These are phyloP conservation scores for Pocota personata DNA, from an alignment of 2,888 invertebrate species.

Conservation along the genomic window DNA sequence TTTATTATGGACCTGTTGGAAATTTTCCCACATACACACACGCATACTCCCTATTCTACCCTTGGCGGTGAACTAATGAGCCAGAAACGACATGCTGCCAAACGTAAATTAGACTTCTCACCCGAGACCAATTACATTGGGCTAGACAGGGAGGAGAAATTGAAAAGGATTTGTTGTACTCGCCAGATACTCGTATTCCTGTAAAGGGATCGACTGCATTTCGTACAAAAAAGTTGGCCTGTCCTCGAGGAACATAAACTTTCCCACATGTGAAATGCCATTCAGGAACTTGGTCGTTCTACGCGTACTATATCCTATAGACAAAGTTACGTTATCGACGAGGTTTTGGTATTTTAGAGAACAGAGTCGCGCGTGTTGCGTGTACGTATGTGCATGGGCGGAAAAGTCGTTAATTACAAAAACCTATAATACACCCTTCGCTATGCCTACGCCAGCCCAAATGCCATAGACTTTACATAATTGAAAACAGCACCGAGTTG, in stretches of 20 bases:
- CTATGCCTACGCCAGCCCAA: neutral
- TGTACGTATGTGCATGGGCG: neutral
- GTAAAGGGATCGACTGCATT: constrained; percentile 13
- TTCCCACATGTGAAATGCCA: constrained; percentile 11
- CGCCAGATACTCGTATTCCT: constrained; percentile 9
- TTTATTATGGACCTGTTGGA: constrained; percentile 44
- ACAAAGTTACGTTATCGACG: constrained; percentile 10
- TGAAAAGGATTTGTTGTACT: constrained; percentile 18
- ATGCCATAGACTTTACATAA: constrained; percentile 41
- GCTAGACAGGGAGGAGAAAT: constrained; percentile 28
- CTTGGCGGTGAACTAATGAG: constrained; percentile 32
- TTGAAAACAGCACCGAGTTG: constrained; percentile 46
- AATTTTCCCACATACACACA: neutral
- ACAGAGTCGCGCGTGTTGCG: neutral
- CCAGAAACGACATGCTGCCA: constrained; percentile 29
- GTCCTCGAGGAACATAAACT: constrained; percentile 21
- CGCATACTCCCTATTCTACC: neutral
- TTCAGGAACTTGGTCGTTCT: constrained; percentile 5
- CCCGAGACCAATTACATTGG: constrained; percentile 27
- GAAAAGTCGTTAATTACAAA: constrained; percentile 49
- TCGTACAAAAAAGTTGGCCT: constrained; percentile 6
- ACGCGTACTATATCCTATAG: neutral
- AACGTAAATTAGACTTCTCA: constrained; percentile 39
- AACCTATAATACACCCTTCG: constrained; percentile 29
- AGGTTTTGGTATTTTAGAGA: constrained; percentile 25